Base-by-base conservation (phyloP, 2,888 invertebrate species). In the Parelbella ahira region DNA sequence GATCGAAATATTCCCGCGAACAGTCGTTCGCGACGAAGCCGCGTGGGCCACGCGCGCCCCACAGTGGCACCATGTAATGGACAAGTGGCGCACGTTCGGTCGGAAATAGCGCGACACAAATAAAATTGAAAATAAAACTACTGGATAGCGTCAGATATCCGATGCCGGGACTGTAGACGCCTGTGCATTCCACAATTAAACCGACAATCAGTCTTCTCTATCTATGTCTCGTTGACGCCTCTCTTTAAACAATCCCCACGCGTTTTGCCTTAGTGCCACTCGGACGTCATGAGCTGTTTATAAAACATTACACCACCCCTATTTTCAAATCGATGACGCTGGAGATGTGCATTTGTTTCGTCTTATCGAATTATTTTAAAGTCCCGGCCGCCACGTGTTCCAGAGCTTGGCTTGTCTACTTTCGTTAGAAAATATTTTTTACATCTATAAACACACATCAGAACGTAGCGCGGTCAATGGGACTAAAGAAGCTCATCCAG, bases 51-150 rank as follows among this genome's bases (percentile, higher is more conserved):
- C n/a, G n/a, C n/a, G n/a, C n/a, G n/a, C 57, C 63, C 64, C 62
- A 68, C 66, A 61, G 66, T 63, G 61, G 63, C 64, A 65, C 71
- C 63, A 68, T 77, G 76, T 72, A 80, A 70, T 73, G 74, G 76
- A 80, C 79, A 81, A 82, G 81, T 82, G 79, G 75, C 76, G 75
- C 77, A 70, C 72, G 77, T 75, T 77, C 73, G 63, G 72, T 63
- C 84, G 58, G 60, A 87, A 86, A 87, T 86, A 87, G 87, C 81
- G 68, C 84, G 84, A 84, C 87, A 83, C 80, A 83, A 86, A 87
- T 87, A 86, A 86, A 87, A 82, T 81, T 71, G 64, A 81, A 84
- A 87, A 87, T 84, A 86, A 86, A 84, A 79, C 79, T 63, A 74
- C 70, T 75, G 73, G 70, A 81, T 77, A 72, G 74, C 83, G 76